These are phyloP conservation scores for Ammodytes marinus DNA, from an alignment of 2,113 vertebrate species.

Conservation along the genomic window DNA sequence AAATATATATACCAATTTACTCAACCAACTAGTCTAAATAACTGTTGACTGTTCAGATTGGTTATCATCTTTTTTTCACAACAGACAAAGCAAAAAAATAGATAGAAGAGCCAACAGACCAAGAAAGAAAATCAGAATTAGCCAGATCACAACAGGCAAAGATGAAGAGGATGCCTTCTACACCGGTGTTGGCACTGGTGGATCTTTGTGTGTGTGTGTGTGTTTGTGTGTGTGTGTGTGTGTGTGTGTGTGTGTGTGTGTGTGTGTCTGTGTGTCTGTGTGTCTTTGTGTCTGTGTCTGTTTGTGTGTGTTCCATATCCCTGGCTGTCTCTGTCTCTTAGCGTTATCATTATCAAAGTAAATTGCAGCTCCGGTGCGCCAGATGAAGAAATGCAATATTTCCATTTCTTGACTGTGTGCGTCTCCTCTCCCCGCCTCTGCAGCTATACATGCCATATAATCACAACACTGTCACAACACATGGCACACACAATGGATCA, in stretches of 20 bases:
- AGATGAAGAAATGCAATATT: slow-evolving; percentile 79
- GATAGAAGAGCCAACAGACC: slow-evolving; percentile 24
- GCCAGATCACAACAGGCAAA: slow-evolving; percentile 3
- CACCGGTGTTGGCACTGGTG: slow-evolving; percentile 1
- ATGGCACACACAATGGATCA: slow-evolving; percentile 71
- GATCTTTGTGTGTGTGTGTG: slow-evolving; percentile 21
- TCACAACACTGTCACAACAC: slow-evolving; percentile 75
- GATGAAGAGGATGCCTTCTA: slow-evolving; percentile 24
- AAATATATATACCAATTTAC: not conserved
- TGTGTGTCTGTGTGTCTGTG: slow-evolving; percentile 26
- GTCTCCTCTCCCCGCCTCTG: slow-evolving; percentile 37
- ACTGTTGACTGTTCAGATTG: not conserved
- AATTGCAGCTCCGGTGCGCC: slow-evolving; percentile 66
- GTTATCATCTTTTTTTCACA: not conserved
- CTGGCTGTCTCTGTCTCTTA: slow-evolving; percentile 75
- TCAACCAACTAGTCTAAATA: not conserved
- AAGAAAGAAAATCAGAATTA: slow-evolving; percentile 35
- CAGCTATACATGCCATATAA: slow-evolving; percentile 3
- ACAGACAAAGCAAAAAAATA: not conserved
- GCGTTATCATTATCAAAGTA: slow-evolving; percentile 79
- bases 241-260: slow-evolving; percentile 24
- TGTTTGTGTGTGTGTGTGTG: slow-evolving; percentile 18
- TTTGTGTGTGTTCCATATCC: slow-evolving; percentile 54
- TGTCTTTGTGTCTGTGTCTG: slow-evolving; percentile 34
- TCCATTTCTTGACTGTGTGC: slow-evolving; percentile 68